These are phyloP conservation scores for Corythucha ciliata DNA, from an alignment of 2,888 invertebrate genomes.

Conservation along the genomic window DNA sequence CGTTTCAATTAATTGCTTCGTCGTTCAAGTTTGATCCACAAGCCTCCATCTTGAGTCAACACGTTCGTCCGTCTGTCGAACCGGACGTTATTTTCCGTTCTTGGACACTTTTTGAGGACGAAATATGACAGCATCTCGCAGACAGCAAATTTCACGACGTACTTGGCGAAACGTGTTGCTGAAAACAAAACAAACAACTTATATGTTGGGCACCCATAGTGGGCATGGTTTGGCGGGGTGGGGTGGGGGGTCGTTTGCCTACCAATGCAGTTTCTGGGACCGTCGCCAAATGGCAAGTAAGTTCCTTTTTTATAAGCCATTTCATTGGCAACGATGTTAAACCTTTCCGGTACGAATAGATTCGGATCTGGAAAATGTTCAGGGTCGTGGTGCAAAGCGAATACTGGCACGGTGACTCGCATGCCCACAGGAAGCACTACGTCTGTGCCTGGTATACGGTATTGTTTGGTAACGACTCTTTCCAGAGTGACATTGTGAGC, in stretches of 20 bases:
- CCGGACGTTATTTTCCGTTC: too few relatives aligned
- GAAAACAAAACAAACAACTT: too few relatives aligned
- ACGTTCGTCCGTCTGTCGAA: too few relatives aligned
- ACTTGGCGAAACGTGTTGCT: too few relatives aligned
- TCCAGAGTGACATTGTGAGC: conserved; percentile 22
- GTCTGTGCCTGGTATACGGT: conserved; percentile 31
- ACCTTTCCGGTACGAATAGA: conserved; percentile 28
- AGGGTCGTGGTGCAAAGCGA: conserved; percentile 26
- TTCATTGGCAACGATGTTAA: conserved; percentile 22
- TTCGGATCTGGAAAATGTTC: conserved; percentile 28
- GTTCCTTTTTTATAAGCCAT: conserved; percentile 22
- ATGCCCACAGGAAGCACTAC: conserved; percentile 17
- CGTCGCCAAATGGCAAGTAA: conserved; percentile 29
- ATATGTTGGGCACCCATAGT: too few relatives aligned
- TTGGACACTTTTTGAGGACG: too few relatives aligned
- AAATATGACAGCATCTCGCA: too few relatives aligned
- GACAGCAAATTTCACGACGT: too few relatives aligned
- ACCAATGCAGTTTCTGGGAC: conserved; percentile 29
- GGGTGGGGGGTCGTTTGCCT: not conserved
- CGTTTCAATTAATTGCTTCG: too few relatives aligned
- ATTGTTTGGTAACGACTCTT: conserved; percentile 30
- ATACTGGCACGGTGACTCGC: conserved; percentile 7
- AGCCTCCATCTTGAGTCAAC: too few relatives aligned
- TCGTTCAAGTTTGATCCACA: too few relatives aligned
- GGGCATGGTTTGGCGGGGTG: too few relatives aligned